Conservation (phyloP, 2,797 vertebrate species). For the Cuniculus paca region DNA sequence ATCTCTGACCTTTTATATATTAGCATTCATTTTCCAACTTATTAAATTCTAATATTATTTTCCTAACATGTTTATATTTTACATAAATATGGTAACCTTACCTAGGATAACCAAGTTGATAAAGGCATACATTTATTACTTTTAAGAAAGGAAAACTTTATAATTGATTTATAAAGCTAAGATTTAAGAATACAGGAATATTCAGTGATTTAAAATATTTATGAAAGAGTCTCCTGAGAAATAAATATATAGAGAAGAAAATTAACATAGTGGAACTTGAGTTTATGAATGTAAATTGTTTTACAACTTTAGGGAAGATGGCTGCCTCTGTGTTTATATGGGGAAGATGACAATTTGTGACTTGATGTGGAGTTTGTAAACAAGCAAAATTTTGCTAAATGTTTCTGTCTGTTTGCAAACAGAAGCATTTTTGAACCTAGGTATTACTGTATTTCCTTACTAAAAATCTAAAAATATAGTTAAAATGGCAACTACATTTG, state of each 20-base stretch:
- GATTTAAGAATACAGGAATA: background rate
- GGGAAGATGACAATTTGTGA: background rate
- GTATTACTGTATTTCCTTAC: background rate
- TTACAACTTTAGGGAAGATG: background rate
- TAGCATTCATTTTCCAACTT: background rate
- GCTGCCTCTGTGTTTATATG: background rate
- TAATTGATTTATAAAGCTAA: slow-evolving; percentile 3
- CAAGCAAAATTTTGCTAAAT: background rate
- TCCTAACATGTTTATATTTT: background rate
- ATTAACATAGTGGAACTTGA: background rate
- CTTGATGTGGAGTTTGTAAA: background rate
- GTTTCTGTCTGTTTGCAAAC: background rate
- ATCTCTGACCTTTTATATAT: background rate
- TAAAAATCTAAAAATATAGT: background rate
- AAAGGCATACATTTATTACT: background rate
- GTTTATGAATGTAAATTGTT: background rate
- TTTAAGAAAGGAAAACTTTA: background rate
- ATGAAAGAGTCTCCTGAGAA: background rate
- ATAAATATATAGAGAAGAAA: background rate
- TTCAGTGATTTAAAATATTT: background rate
- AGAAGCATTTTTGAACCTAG: background rate
- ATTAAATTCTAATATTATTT: slow-evolving; percentile 8
- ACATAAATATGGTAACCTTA: background rate
- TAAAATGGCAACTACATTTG: background rate
- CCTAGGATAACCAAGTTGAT: background rate